Evolutionary conservation across 2,888 invertebrate species (phyloP).

Genomic region (Conistra vaccinii): DNA sequence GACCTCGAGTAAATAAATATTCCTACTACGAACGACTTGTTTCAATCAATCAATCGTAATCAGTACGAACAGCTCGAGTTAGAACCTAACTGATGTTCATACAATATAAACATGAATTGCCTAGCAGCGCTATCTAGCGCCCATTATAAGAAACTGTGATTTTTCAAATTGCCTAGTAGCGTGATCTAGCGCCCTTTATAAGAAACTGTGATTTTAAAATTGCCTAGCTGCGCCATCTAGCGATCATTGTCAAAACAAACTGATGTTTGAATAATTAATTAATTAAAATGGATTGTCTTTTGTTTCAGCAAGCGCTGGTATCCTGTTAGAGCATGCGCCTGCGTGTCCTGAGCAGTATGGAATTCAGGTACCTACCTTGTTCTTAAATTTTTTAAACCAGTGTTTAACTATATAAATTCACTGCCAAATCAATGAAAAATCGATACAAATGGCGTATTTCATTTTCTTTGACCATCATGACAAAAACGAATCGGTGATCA

Average conservation of each 20-base stretch:
- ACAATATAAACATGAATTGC: background rate
- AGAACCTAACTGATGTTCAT: background rate
- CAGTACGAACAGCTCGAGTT: background rate
- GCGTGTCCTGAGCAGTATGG: constrained; percentile 96
- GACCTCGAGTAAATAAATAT: constrained; percentile 21
- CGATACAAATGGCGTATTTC: background rate
- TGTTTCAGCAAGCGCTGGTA: constrained; percentile 91
- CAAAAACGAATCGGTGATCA: background rate
- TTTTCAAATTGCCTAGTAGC: background rate
- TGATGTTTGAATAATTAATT: background rate
- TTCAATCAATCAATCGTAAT: constrained; percentile 26
- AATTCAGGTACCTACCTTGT: constrained; percentile 88
- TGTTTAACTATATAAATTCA: background rate
- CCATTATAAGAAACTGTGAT: background rate
- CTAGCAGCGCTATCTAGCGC: constrained; percentile 9
- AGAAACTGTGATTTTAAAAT: background rate
- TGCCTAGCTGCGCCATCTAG: constrained; percentile 7
- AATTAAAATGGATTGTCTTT: constrained; percentile 49
- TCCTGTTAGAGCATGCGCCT: constrained; percentile 92
- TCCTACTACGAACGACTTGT: constrained; percentile 6
- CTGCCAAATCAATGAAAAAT: background rate
- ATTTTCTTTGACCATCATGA: background rate
- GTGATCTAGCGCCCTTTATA: background rate
- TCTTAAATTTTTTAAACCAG: background rate
- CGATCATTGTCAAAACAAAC: background rate